phyloP scores from a whole-genome alignment of 2,888 invertebrate genomes.

The Pseudococcus longispinus region DNA sequence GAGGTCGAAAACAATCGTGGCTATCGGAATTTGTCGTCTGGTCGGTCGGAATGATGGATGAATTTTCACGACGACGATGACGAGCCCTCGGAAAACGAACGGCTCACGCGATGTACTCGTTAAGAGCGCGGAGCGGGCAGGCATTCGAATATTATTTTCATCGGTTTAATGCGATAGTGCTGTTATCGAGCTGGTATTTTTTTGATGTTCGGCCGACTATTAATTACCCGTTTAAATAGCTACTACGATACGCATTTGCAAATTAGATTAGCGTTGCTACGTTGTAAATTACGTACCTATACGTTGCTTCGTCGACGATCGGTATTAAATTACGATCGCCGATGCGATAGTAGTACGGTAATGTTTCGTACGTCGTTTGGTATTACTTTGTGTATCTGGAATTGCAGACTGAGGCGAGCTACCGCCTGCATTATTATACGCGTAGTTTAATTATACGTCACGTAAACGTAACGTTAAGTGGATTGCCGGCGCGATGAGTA shows the following conservation, averaged over 20 bases:
- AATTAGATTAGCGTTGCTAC: constrained; percentile 16
- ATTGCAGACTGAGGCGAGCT: background rate
- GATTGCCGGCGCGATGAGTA: background rate
- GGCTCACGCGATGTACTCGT: constrained; percentile 28
- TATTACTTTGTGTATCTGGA: background rate
- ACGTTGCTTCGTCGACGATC: background rate
- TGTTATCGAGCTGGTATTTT: constrained; percentile 11
- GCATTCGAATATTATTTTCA: constrained; percentile 24
- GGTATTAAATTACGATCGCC: background rate
- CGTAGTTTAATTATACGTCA: constrained; percentile 2
- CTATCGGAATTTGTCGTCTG: constrained; percentile 20
- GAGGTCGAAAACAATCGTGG: background rate
- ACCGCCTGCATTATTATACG: background rate
- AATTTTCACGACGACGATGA: background rate
- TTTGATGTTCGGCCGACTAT: constrained; percentile 1
- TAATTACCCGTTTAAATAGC: constrained; percentile 19
- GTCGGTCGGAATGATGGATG: background rate
- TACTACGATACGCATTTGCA: constrained; percentile 17
- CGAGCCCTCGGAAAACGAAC: background rate
- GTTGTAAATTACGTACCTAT: background rate
- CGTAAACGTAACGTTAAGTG: background rate
- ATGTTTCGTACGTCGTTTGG: background rate
- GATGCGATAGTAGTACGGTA: background rate
- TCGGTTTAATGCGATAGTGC: constrained; percentile 29
- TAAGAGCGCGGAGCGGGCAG: background rate